Evolutionary conservation across 2,113 vertebrate genomes (phyloP).

Genomic region (Okapia johnstoni): DNA sequence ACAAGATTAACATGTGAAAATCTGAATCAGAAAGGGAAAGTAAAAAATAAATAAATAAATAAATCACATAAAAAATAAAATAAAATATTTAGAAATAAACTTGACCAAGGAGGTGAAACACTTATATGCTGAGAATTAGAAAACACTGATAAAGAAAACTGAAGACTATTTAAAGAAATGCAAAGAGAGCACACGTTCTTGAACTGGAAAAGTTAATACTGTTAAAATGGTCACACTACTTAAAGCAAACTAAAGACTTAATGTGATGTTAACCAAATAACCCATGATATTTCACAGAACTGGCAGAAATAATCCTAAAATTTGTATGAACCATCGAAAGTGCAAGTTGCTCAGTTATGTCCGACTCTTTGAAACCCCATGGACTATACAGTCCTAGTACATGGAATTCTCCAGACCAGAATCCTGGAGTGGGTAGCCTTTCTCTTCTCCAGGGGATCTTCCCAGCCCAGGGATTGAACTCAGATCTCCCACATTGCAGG

Average conservation of each 20-base stretch:
- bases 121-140: neutral
- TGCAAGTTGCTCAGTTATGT: neutral
- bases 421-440: neutral
- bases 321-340: neutral
- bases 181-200: neutral
- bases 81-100: neutral
- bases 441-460: neutral
- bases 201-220: neutral
- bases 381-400: neutral
- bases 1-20: neutral
- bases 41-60: neutral
- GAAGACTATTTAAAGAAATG: neutral
- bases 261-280: neutral
- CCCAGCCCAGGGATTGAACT: neutral
- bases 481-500: neutral
- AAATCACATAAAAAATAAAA: neutral
- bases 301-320: neutral
- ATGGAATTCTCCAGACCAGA: neutral
- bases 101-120: neutral
- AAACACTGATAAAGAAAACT: neutral
- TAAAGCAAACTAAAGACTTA: neutral
- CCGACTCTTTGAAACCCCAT: neutral
- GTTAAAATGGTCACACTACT: neutral
- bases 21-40: neutral
- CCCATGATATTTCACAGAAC: neutral